Evolutionary conservation across 2,888 invertebrate genomes (phyloP), one percentile per base, ranked within the genome.

Genomic region (Syrphus vitripennis): DNA sequence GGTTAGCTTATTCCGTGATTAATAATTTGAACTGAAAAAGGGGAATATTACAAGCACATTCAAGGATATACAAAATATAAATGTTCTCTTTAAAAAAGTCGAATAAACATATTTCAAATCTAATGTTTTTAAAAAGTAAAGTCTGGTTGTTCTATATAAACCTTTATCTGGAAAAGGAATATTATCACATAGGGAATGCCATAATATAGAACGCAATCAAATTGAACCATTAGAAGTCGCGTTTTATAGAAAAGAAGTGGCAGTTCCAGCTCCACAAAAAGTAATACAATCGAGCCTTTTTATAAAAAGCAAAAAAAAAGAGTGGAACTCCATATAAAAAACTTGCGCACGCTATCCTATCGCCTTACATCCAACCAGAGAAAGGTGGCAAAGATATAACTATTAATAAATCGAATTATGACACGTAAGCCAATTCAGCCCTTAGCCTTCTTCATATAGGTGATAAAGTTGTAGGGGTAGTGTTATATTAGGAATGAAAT

Each of bases 351-450:
- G 84, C 80, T 80, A 84, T 80, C 75, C 16, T 42, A 24, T 31
- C 75, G 29, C 40, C 34, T 26, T 12, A 1, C 19, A 3, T 16
- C 4, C 16, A 19, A 31, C 19, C n/a, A 24, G 4, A 19, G 2
- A 40, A 71, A 19, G 69, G 69, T 67, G 76, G 71, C 67, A 61
- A 37, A 63, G 16, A 70, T 77, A 78, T 86, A 86, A 82, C 81
- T 82, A 82, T 57, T 82, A 86, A 78, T 82, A 86, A 86, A 82
- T 86, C 86, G 86, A 86, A 86, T 86, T 86, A 86, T 77, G 70
- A 59, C 86, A 81, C 86, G 86, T 82, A 72, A 86, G 40, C 61
- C 21, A 9, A 69, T 45, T 71, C 76, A 69, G 37, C 45, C 57
- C 82, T 42, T 48, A 61, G 40, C 4, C 19, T 45, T 45, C 10